Evolutionary conservation across 2,888 invertebrate species (phyloP), one percentile per base, ranked within the genome.

Genomic region (Trisateles emortualis): DNA sequence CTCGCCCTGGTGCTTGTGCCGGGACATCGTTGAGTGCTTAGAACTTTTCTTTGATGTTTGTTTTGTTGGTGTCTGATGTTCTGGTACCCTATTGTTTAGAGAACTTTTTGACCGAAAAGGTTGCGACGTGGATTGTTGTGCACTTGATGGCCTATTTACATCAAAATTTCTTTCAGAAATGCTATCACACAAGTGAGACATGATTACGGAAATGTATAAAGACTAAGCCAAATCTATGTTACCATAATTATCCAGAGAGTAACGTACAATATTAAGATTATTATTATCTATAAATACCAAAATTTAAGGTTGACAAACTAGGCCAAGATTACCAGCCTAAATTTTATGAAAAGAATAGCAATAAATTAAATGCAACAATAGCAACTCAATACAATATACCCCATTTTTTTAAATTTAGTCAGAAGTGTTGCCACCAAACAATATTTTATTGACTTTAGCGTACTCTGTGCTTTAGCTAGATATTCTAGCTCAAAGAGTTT

Each of bases 131-230:
- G 79, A 70, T 51, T 62, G 40, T 60, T 74, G 69, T 55, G 78
- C 72, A 65, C 72, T 75, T 51, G 81, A 75, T 67, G 80, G 71
- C 61, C 67, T 74, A 71, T 57, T 72, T 57, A 48, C 51, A 53
- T 74, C 79, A 57, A 72, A 53, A 64, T 73, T 78, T 74, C 74
- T 74, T 49, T 78, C 78, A 19, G 74, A 65, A 59, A 74, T 22
- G 63, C 65, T 70, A 57, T 81, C 79, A 63, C 74, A 74, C 55
- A 74, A 54, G 57, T 79, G 75, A 50, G 82, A 78, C 84, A 85
- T 85, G 46, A 36, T 68, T 66, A 57, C 16, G 14, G 38, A 53
- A 36, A 42, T 50, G 42, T 48, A n/a, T 9, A 14, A 39, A 53
- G 14, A 41, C 36, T 16, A 46, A 35, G 8, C 26, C 36, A 52